Percentiles rank a stretch among this genome's conserved stretches.
Conservation (phyloP, 2,113 vertebrate species). For the Colaptes auratus region DNA sequence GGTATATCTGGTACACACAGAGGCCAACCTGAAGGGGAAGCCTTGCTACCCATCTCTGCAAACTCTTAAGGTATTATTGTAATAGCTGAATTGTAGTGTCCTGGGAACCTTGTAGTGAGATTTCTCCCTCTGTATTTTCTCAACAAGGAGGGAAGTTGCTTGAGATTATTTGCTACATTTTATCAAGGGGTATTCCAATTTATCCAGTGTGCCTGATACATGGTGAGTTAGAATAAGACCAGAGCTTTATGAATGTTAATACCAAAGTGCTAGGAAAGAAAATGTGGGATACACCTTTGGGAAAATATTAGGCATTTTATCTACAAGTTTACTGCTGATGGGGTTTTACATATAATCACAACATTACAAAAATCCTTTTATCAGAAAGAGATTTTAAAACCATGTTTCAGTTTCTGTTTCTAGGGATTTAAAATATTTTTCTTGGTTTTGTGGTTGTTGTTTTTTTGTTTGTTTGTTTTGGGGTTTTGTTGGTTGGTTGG, state of each 20-base stretch:
- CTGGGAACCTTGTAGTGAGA: background rate
- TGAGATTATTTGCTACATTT: background rate
- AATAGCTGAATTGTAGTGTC: background rate
- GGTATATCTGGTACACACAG: accelerated
- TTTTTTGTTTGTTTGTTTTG: too few relatives aligned
- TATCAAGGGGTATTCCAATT: too few relatives aligned
- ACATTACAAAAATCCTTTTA: background rate
- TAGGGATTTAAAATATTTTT: background rate
- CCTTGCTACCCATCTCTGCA: background rate
- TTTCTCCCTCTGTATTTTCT: background rate
- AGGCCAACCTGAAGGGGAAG: background rate
- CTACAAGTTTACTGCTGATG: background rate
- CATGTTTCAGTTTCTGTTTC: background rate
- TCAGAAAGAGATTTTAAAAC: background rate
- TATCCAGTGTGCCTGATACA: too few relatives aligned
- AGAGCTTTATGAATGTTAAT: background rate
- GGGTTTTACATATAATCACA: background rate
- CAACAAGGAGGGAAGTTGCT: background rate
- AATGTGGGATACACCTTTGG: background rate
- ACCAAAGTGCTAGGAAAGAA: background rate
- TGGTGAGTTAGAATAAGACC: too few relatives aligned
- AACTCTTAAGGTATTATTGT: background rate
- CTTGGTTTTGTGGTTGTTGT: background rate
- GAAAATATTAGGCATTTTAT: background rate
- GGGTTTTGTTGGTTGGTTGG: too few relatives aligned